Conservation (phyloP, 2,888 invertebrate species). For the Yponomeuta cagnagella region DNA sequence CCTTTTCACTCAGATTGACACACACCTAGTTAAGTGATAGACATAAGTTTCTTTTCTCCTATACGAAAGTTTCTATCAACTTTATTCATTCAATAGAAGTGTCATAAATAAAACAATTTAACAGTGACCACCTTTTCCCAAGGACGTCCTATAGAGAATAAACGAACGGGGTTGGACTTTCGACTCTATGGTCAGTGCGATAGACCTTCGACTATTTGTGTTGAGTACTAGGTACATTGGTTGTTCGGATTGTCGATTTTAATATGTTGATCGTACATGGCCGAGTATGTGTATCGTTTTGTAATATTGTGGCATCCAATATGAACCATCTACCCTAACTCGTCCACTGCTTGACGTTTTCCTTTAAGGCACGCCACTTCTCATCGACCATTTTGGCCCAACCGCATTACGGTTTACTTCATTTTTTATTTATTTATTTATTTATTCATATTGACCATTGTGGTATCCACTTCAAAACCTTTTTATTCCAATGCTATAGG, state of each 20-base stretch:
- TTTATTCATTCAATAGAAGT: too few species aligned
- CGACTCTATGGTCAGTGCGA: conserved; percentile 34
- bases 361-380: too few species aligned
- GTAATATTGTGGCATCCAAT: background rate
- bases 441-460: too few species aligned
- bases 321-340: background rate
- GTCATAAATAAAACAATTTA: too few species aligned
- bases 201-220: conserved; percentile 23
- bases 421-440: too few species aligned
- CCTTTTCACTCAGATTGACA: background rate
- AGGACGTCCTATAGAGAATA: conserved; percentile 37
- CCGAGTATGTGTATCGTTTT: background rate
- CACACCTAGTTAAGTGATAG: background rate
- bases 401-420: too few species aligned
- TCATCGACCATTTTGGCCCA: too few species aligned
- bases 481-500: too few species aligned
- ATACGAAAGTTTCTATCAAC: too few species aligned
- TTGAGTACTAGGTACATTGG: background rate
- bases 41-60: background rate
- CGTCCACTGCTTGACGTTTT: too few species aligned
- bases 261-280: conserved; percentile 5
- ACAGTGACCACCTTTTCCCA: conserved; percentile 28
- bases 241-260: background rate
- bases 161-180: conserved; percentile 36
- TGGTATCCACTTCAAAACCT: too few species aligned